Percentiles rank a stretch among this genome's conserved stretches.
Evolutionary conservation across 2,888 invertebrate species (phyloP).

Genomic region (Drosophila paranaensis): DNA sequence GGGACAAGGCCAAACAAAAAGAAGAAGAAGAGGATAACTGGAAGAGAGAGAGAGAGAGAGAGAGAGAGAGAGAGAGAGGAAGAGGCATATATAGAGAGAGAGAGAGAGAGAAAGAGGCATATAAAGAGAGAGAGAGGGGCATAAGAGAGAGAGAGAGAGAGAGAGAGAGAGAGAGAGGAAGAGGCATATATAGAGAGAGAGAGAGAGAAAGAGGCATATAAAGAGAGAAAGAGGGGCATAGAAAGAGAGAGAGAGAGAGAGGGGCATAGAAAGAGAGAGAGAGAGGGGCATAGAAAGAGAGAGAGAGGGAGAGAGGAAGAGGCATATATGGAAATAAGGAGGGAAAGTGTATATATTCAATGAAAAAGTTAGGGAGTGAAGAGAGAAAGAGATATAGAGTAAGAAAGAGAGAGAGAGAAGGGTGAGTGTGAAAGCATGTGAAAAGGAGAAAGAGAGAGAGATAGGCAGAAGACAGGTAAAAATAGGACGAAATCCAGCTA

Average conservation of each 20-base stretch:
- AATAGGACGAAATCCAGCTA: neutral
- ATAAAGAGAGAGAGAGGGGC: neutral
- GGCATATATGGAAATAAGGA: neutral
- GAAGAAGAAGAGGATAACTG: neutral
- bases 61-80: neutral
- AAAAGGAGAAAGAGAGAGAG: neutral
- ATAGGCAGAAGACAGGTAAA: neutral
- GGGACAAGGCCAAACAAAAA: neutral
- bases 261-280: neutral
- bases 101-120: neutral
- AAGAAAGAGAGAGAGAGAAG: neutral
- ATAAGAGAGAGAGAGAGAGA: too few relatives aligned
- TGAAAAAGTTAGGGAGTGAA: too few relatives aligned
- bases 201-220: neutral
- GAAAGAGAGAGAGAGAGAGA: neutral
- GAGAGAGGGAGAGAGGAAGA: neutral
- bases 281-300: neutral
- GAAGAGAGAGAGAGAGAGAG: neutral
- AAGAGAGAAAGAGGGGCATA: neutral
- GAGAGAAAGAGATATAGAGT: neutral
- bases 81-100: neutral
- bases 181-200: neutral
- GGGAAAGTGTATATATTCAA: too few relatives aligned
- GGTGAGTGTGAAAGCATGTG: neutral
- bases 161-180: rapidly evolving